phyloP scores from a whole-genome alignment of 1,140 invertebrate species.

The Pararge aegeria region DNA sequence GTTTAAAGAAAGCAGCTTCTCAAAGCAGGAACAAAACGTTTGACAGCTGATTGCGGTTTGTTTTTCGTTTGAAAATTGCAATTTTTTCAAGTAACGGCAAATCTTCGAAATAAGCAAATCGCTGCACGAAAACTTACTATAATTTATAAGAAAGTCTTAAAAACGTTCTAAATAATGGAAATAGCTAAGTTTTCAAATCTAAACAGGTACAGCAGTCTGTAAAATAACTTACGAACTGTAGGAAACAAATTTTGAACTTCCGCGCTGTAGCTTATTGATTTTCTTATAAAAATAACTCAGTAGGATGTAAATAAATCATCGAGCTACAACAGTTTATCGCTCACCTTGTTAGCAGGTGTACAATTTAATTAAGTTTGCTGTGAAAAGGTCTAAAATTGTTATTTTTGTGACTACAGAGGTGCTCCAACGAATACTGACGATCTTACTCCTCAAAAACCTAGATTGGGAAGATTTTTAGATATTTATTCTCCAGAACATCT shows the following conservation, averaged over 20 bases:
- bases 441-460: slow-evolving; percentile 57
- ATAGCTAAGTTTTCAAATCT: slow-evolving; percentile 33
- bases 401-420: slow-evolving; percentile 20
- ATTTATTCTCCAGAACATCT: slow-evolving; percentile 71
- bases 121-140: background rate
- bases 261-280: slow-evolving; percentile 75
- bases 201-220: slow-evolving; percentile 42
- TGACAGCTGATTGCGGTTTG: slow-evolving; percentile 26
- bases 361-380: slow-evolving; percentile 19
- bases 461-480: slow-evolving; percentile 62
- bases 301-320: slow-evolving; percentile 77
- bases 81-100: slow-evolving; percentile 14
- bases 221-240: slow-evolving; percentile 10
- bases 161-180: slow-evolving; percentile 30
- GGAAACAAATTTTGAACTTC: slow-evolving; percentile 54
- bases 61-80: slow-evolving; percentile 33
- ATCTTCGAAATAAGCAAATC: background rate
- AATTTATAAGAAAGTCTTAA: background rate
- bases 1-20: too few relatives aligned
- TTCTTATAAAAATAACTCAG: slow-evolving; percentile 71
- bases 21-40: slow-evolving; percentile 3
- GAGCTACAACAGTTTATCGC: slow-evolving; percentile 45
- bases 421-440: slow-evolving; percentile 38
- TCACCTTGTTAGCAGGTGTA: slow-evolving; percentile 31
- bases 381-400: slow-evolving; percentile 11